Base-by-base conservation (phyloP, 2,888 invertebrate genomes). In the Anticlea derivata region DNA sequence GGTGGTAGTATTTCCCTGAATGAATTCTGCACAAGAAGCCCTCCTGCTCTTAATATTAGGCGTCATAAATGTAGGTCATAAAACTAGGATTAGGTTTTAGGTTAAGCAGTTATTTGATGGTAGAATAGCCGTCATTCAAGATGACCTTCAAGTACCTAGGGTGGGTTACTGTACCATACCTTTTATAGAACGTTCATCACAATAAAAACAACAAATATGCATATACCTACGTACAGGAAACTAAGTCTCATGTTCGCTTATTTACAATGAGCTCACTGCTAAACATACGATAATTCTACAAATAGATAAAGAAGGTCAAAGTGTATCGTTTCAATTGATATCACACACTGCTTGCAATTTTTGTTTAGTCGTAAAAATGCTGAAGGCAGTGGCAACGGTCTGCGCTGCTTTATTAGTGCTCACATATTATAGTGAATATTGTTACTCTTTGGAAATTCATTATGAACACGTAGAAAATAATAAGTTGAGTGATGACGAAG, bases 281-380 rank as follows among this genome's bases (percentile, higher is more conserved):
- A 61, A 37, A 47, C 45, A 34, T 43, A 46, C 40, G 50, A 34
- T 22, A 51, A 40, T 38, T 43, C 43, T 30, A 50, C 41, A 49
- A 29, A 55, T 22, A 46, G 73, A 75, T 75, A 72, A 68, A 58
- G 52, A 70, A 72, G 78, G 77, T 73, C 70, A 60, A 64, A 73
- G 76, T 67, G 62, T 70, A 78, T 74, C 56, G 43, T 39, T 62
- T 53, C 47, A 50, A 33, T 40, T 52, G 34, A 31, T 39, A 46
- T 20, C 12, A 45, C 17, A 38, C 29, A 55, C 44, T 41, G 47
- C 27, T 30, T 20, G 50, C 43, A 23, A 53, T 7, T 50, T 60
- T 50, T 12, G 58, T 45, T 59, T 61, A 73, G 68, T 72, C 41
- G 50, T 59, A 48, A 78, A 65, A 68, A 78, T 80, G 80, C 51